Base-by-base conservation (phyloP, 2,113 vertebrate species). In the Gopherus evgoodei region DNA sequence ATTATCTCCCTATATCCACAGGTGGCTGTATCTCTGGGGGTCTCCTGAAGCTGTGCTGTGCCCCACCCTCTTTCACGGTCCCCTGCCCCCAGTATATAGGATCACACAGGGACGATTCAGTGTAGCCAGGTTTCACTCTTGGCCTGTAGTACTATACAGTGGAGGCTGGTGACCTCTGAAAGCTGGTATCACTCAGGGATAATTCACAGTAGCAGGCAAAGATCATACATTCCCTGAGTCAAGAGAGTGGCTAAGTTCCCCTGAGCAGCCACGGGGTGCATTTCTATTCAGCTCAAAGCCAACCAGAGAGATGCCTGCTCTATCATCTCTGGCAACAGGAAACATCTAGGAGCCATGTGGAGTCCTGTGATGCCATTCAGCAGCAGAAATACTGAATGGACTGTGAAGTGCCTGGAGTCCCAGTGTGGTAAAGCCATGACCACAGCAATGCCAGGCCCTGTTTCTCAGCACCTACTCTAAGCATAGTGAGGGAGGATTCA, bases 381-480 rank as follows among this genome's bases (percentile, higher is more conserved):
- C 6, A 93, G 84, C 42, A 76, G 50, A 84, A 57, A 84, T 31
- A 86, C 84, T 56, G 44, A 42, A 56, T 3, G 27, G 25, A 47
- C 21, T 13, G 53, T 25, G 10, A 86, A 84, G 17, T 27, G 88
- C 1, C 0, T 57, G 78, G 38, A 4, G 56, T 2, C 0, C 44
- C 76, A 50, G 21, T 44, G 54, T 24, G 22, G 44, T 69, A 44
- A 89, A 86, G 59, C 44, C 1, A 0, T 27, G 14, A 72, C 57
- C 69, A 81, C 25, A 49, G 78, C 22, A 25, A 84, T 42, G 87
- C 88, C 83, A 88, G 72, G 72, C 80, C 0, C 57, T 0, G 10
- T 69, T 38, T 90, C 96, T 83, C 80, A 91, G 56, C 21, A 35
- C 95, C 81, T 88, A 62, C 4, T 47, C 75, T 78, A 75, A 69